Percentiles rank a stretch among this genome's conserved stretches.
These are phyloP conservation scores for Drosophila punjabiensis DNA, from an alignment of 1,140 invertebrate genomes.

Conservation along the genomic window DNA sequence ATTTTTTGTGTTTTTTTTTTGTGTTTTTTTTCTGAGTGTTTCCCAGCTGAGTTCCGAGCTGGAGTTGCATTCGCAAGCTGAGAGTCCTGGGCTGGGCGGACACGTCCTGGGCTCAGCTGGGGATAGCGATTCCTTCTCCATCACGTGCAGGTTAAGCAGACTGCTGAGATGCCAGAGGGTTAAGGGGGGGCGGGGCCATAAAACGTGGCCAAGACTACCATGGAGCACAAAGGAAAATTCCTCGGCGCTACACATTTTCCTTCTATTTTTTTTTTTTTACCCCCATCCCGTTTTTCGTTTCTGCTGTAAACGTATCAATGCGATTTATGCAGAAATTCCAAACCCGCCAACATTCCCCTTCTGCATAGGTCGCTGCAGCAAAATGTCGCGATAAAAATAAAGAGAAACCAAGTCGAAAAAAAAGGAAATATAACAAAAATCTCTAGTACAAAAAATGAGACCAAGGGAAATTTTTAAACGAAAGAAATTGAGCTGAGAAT, in stretches of 20 bases:
- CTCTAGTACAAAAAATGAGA: neutral
- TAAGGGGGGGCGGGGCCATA: constrained; percentile 51
- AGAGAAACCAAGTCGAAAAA: neutral
- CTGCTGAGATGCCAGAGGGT: constrained; percentile 7
- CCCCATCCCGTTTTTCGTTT: neutral
- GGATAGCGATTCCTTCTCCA: constrained; percentile 47
- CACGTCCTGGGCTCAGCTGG: constrained; percentile 34
- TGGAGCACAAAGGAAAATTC: constrained; percentile 63
- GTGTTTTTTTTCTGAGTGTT: constrained; percentile 1
- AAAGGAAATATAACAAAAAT: neutral
- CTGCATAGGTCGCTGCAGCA: constrained; percentile 45
- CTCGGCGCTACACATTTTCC: constrained; percentile 20
- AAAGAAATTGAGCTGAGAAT: neutral
- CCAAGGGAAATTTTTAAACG: neutral
- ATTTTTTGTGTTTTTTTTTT: no score
- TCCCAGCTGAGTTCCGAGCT: constrained; percentile 33
- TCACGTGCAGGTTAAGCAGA: constrained; percentile 67
- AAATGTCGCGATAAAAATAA: constrained; percentile 50
- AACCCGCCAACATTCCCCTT: constrained; percentile 23
- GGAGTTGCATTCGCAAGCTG: constrained; percentile 14
- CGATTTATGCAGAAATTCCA: constrained; percentile 74
- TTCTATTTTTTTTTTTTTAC: neutral
- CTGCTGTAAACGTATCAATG: constrained; percentile 66
- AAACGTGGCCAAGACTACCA: constrained; percentile 65
- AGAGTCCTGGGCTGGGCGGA: constrained; percentile 14